Conservation (phyloP, 2,888 invertebrate species). For the Periphyllus acericola region DNA sequence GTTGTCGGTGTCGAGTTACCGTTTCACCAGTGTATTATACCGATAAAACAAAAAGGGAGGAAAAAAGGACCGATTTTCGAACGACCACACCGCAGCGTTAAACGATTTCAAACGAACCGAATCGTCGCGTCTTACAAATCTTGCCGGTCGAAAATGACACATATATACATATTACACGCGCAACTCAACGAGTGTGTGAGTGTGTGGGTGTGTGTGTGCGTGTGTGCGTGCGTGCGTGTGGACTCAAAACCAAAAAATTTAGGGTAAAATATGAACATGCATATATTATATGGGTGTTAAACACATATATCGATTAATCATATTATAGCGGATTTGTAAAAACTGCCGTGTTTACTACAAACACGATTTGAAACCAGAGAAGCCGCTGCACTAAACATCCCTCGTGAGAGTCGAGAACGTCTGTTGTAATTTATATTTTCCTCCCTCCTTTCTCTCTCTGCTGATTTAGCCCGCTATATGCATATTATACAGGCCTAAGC, state of each 20-base stretch:
- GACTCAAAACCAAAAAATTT: conserved; percentile 11
- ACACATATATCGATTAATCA: conserved; percentile 46
- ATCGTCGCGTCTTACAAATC: conserved; percentile 39
- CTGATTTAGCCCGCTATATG: neutral
- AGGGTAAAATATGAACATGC: conserved; percentile 14
- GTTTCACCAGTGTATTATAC: conserved; percentile 20
- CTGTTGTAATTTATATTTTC: conserved; percentile 10
- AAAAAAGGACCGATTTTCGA: neutral
- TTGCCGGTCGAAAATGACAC: conserved; percentile 32
- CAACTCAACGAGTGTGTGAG: neutral
- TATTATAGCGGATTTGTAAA: conserved; percentile 43
- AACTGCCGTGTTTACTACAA: conserved; percentile 53
- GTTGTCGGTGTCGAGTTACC: conserved; percentile 58
- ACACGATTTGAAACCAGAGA: conserved; percentile 54
- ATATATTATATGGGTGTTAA: conserved; percentile 34
- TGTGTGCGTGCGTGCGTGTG: neutral
- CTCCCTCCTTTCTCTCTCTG: neutral
- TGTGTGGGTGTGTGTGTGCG: neutral
- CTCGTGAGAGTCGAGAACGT: neutral
- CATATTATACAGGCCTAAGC: neutral
- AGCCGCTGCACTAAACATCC: conserved; percentile 26
- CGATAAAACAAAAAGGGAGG: conserved; percentile 40
- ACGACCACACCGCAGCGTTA: conserved; percentile 37
- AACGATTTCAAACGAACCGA: conserved; percentile 62
- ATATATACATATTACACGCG: neutral